A percentile compares a stretch with the other conserved stretches of the same genome.
phyloP scores from a whole-genome alignment of 2,888 invertebrate species.

The Cheilosia urbana region DNA sequence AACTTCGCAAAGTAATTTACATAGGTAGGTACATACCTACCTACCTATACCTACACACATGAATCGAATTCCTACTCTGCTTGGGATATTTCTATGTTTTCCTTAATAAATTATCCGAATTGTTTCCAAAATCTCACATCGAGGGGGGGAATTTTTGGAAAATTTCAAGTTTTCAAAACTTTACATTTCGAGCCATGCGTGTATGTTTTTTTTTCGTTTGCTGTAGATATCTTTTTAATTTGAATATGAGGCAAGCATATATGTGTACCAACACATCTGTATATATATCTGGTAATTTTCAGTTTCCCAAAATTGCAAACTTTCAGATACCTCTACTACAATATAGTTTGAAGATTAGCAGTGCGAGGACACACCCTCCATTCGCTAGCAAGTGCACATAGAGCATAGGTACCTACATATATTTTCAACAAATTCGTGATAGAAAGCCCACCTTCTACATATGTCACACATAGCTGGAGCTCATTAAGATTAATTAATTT shows the following conservation, averaged over 20 bases:
- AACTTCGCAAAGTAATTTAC: conserved; percentile 43
- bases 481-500: conserved; percentile 75
- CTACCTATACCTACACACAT: not conserved
- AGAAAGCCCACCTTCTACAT: conserved; percentile 71
- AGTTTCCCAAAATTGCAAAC: conserved; percentile 49
- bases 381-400: conserved; percentile 43
- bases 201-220: not conserved
- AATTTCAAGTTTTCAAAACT: conserved; percentile 47
- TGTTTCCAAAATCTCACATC: conserved; percentile 63
- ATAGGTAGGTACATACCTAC: not conserved
- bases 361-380: conserved; percentile 71
- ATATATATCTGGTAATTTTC: conserved; percentile 6
- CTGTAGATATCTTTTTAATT: not conserved
- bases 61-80: not conserved
- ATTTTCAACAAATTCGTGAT: conserved; percentile 15
- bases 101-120: conserved; percentile 68
- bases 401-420: conserved; percentile 3
- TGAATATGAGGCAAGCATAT: not conserved
- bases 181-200: not conserved
- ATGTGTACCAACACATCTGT: conserved; percentile 1
- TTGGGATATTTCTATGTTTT: conserved; percentile 29
- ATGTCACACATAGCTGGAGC: conserved; percentile 68
- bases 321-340: conserved; percentile 30
- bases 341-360: conserved; percentile 74
- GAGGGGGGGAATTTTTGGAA: conserved; percentile 30